Evolutionary conservation across 1,140 invertebrate species (phyloP), one percentile per base, ranked within the genome.

Genomic region (Eulimnadia texana): DNA sequence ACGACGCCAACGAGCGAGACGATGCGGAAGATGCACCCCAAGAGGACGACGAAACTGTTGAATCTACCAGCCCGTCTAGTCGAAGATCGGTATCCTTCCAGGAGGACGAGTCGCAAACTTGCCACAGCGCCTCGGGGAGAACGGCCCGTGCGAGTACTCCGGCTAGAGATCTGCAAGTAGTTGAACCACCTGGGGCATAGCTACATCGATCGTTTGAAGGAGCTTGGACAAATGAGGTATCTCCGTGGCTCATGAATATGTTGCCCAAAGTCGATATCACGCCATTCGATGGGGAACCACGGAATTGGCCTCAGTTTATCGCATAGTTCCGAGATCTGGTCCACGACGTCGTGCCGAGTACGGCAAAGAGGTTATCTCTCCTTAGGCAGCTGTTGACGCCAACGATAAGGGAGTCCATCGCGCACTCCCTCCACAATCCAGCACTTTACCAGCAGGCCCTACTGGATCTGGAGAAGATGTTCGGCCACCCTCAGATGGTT

Each of bases 351-450:
- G 54, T 56, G 20, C 54, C 54, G 3, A 56, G 54, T n/a, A 25
- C 20, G 16, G 20, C 54, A n/a, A 24, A 56, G n/a, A 24, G 54
- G n/a, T 19, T 56, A 9, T 24, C 54, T 3, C 11, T 22, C 10
- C 24, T 56, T 3, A 19, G 54, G 11, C 2, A 56, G 29, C 23
- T 56, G 25, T 56, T 56, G 29, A 16, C 24, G 3, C 54, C 54
- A 27, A 24, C 20, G 29, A 24, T 56, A 3, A 19, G 54, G 19
- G 23, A 56, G 3, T 27, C 24, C 10, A 10, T 56, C 19, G 54
- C 54, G 23, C 54, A 56, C 24, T 22, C n/a, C 54, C 54, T 56
- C 19, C 54, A 56, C 24, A 56, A 25, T 56, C 54, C 54, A 19
- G 54, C 24, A 16, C 54, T 56, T 19, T 56, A 56, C n/a, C n/a